Conservation (phyloP, 2,888 invertebrate species). For the Unio pictorum region DNA sequence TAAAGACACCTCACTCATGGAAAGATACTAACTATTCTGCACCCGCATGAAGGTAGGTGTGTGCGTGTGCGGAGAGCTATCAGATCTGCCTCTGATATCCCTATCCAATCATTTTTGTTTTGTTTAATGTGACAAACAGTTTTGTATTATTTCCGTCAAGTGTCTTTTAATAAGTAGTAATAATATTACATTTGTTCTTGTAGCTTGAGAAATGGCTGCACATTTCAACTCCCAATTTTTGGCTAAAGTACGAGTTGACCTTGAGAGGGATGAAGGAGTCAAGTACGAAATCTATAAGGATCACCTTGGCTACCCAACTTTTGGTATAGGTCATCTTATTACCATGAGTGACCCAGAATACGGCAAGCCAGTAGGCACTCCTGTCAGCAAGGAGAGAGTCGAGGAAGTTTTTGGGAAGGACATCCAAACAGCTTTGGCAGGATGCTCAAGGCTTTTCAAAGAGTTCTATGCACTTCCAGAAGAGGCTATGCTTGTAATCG, state of each 20-base stretch:
- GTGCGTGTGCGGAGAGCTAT: no score
- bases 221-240: no score
- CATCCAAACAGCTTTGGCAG: neutral
- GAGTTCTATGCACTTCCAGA: constrained; percentile 5
- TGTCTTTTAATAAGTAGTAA: no score
- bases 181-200: no score
- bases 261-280: constrained; percentile 12
- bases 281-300: constrained; percentile 10
- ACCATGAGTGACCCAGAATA: constrained; percentile 8
- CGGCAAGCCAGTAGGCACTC: constrained; percentile 4
- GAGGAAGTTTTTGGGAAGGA: constrained; percentile 6
- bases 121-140: no score
- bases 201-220: no score
- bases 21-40: no score
- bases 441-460: neutral
- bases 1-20: no score
- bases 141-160: no score
- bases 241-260: constrained; percentile 1
- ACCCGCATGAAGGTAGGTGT: no score
- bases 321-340: constrained; percentile 15
- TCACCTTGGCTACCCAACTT: constrained; percentile 4
- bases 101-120: no score
- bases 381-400: constrained; percentile 6
- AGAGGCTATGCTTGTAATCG: constrained; percentile 11
- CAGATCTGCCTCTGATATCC: no score